Percentiles rank a stretch among this genome's conserved stretches.
phyloP scores from a whole-genome alignment of 2,113 vertebrate genomes.

The Sander lucioperca region DNA sequence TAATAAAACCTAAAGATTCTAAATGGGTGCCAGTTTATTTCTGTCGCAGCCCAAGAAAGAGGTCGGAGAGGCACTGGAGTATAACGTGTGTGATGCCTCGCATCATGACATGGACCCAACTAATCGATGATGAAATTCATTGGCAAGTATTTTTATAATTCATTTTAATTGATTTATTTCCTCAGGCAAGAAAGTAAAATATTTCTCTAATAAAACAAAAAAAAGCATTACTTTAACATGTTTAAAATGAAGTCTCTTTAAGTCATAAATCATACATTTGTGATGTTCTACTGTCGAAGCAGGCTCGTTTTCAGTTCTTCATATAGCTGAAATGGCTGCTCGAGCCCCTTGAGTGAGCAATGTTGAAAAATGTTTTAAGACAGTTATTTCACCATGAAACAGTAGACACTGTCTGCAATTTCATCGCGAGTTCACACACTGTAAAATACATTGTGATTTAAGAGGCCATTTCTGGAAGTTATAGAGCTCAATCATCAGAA shows the following conservation, averaged over 20 bases:
- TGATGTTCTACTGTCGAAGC: slow-evolving; percentile 7
- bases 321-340: slow-evolving; percentile 32
- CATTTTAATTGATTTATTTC: no score
- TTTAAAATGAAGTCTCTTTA: slow-evolving; percentile 5
- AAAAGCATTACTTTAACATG: neutral
- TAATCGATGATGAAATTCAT: no score
- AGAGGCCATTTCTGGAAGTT: slow-evolving; percentile 94
- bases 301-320: slow-evolving; percentile 19
- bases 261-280: slow-evolving; percentile 17
- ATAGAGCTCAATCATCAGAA: slow-evolving; percentile 94
- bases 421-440: slow-evolving; percentile 89
- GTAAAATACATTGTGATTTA: slow-evolving; percentile 96
- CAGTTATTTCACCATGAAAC: slow-evolving; percentile 93
- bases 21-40: no score
- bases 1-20: no score
- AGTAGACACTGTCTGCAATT: slow-evolving; percentile 89
- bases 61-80: no score
- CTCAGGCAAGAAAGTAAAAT: neutral
- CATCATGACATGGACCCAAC: no score
- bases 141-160: no score
- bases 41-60: no score
- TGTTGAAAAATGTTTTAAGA: slow-evolving; percentile 76
- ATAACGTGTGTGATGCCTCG: no score
- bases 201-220: neutral
- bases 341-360: slow-evolving; percentile 40